Base-by-base conservation (phyloP, 2,113 vertebrate genomes). In the Gopherus flavomarginatus region DNA sequence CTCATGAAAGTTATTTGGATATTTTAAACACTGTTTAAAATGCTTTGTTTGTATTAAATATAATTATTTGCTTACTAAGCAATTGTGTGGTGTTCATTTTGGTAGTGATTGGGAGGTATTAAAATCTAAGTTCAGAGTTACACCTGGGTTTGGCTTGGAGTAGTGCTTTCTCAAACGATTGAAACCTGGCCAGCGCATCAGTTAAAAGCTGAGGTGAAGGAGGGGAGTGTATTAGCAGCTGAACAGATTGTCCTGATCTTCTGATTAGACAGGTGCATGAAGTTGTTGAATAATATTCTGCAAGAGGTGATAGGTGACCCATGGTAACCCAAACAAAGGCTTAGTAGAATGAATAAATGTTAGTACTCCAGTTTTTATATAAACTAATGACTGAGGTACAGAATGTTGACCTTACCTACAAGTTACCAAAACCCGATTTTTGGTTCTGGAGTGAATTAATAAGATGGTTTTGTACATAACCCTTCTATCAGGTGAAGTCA, bases 1-100 rank as follows among this genome's bases (percentile, higher is more conserved):
- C 27, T 62, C 27, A 86, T 3, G 0, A 79, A 79, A 81, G 47
- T 49, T 77, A 31, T 3, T 13, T 69, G 11, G 27, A 17, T 72
- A 38, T 72, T 72, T 72, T 72, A n/a, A 38, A 38, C 17, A 72
- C 35, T 5, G 19, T 22, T 72, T n/a, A 72, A 72, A 72, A 38
- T 11, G 35, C n/a, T 38, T 38, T 19, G 16, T 69, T 69, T 69
- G 31, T 19, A n/a, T 69, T 72, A 19, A 80, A 80, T 85, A 69
- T 0, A 0, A 1, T 11, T 13, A 0, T 1, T 9, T 24, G n/a
- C 2, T n/a, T 0, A 0, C 81, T 38, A 83, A 88, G 53, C 17
- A 59, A 12, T 59, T 42, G 42, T 54, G 10, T 3, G 31, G 42
- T 47, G 12, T 4, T 81, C 24, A 83, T 38, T 50, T 21, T 38